Percentiles rank a stretch among this genome's conserved stretches.
Evolutionary conservation across 2,888 invertebrate genomes (phyloP).

Genomic region (Apotomis betuletana): DNA sequence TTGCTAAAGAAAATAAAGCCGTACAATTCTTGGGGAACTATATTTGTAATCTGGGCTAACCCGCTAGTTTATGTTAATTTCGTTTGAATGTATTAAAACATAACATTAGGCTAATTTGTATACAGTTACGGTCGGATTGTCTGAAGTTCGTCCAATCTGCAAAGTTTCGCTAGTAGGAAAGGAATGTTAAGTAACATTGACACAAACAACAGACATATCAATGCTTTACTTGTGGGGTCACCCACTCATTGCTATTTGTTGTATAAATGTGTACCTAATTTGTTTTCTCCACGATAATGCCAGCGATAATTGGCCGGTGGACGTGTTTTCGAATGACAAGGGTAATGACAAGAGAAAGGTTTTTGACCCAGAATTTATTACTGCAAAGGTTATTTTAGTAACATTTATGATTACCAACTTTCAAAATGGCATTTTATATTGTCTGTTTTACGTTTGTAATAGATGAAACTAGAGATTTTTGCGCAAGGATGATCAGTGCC

Average conservation of each 20-base stretch:
- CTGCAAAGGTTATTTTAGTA: background rate
- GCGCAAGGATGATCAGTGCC: no score
- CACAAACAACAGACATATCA: constrained; percentile 14
- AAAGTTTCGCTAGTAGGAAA: constrained; percentile 7
- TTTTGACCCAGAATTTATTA: constrained; percentile 4
- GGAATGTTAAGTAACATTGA: background rate
- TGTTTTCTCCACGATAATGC: constrained; percentile 27
- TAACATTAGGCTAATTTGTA: constrained; percentile 23
- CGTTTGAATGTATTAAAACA: constrained; percentile 16
- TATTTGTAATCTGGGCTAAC: constrained; percentile 1
- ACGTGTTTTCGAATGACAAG: constrained; percentile 12
- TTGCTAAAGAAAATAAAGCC: constrained; percentile 1
- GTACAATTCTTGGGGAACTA: background rate
- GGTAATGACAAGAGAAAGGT: constrained; percentile 22
- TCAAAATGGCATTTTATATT: background rate
- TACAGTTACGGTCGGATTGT: constrained; percentile 11
- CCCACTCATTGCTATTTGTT: constrained; percentile 3
- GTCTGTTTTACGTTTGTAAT: no score
- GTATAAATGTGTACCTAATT: background rate
- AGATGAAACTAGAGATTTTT: no score
- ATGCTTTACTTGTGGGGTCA: background rate
- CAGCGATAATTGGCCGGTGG: constrained; percentile 12
- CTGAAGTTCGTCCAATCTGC: constrained; percentile 5
- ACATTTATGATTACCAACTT: background rate
- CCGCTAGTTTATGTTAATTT: constrained; percentile 13